A percentile compares a stretch with the other conserved stretches of the same genome.
These are phyloP conservation scores for Poeciliopsis retropinna DNA, from an alignment of 2,113 vertebrate genomes.

Conservation along the genomic window DNA sequence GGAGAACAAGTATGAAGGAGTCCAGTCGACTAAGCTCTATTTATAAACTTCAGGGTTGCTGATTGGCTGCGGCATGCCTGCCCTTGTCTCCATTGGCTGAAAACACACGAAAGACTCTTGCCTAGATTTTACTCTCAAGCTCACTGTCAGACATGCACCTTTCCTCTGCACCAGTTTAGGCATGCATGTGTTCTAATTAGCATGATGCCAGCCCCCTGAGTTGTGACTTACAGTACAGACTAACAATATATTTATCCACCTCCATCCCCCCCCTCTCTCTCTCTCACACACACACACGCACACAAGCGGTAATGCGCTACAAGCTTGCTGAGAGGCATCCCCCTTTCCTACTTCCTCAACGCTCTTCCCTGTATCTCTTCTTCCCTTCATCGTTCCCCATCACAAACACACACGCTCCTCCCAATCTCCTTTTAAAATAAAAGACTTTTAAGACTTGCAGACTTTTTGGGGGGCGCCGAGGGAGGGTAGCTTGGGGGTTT, in stretches of 20 bases:
- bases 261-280: constrained; percentile 18
- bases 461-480: constrained; percentile 48
- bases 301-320: constrained; percentile 56
- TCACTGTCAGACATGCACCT: background rate
- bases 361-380: constrained; percentile 25
- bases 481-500: constrained; percentile 42
- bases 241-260: constrained; percentile 55
- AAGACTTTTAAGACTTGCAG: constrained; percentile 66
- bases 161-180: constrained; percentile 40
- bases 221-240: constrained; percentile 58
- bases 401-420: constrained; percentile 21
- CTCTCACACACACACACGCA: constrained; percentile 22
- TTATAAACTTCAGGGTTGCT: constrained; percentile 66
- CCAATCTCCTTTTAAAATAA: constrained; percentile 61
- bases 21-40: constrained; percentile 66
- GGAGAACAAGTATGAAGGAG: constrained; percentile 40
- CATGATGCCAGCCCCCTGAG: constrained; percentile 51
- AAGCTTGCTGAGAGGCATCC: constrained; percentile 67
- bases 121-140: background rate
- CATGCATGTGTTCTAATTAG: constrained; percentile 69
- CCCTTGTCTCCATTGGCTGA: constrained; percentile 64
- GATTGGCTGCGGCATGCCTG: constrained; percentile 56
- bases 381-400: constrained; percentile 29
- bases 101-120: constrained; percentile 67
- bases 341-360: constrained; percentile 31